phyloP scores from a whole-genome alignment of 2,888 invertebrate species.

The Leucozona laternaria region DNA sequence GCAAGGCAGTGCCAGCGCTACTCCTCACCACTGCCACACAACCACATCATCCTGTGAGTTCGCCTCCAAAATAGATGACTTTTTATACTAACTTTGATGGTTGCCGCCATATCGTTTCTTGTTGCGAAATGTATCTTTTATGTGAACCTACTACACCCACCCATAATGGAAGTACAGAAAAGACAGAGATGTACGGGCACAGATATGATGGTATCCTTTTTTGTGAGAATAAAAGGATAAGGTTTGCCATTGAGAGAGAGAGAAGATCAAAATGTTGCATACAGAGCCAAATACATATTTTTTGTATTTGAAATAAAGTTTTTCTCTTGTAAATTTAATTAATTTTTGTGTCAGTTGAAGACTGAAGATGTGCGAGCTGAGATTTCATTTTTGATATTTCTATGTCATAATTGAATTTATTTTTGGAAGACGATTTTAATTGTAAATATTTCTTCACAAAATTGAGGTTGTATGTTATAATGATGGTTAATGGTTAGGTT shows the following conservation, averaged over 20 bases:
- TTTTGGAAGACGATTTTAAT: not conserved
- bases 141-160: not conserved
- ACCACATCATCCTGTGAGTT: not conserved
- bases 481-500: not conserved
- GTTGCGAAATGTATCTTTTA: slow-evolving; percentile 24
- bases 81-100: slow-evolving; percentile 26
- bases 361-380: not conserved
- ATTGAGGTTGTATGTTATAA: not conserved
- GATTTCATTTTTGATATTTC: slow-evolving; percentile 18
- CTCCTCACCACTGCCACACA: not conserved
- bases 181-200: slow-evolving; percentile 27
- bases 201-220: slow-evolving; percentile 33
- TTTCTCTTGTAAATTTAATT: slow-evolving; percentile 22
- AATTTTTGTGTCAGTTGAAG: slow-evolving; percentile 14
- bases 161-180: not conserved
- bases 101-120: slow-evolving; percentile 10
- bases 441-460: not conserved
- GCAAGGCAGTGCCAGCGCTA: too few species aligned
- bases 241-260: slow-evolving; percentile 35
- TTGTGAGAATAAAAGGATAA: slow-evolving; percentile 52
- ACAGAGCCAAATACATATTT: not conserved
- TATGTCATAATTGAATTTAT: slow-evolving; percentile 8
- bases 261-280: slow-evolving; percentile 27
- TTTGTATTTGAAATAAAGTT: slow-evolving; percentile 22
- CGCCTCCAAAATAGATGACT: slow-evolving; percentile 15